Conservation (phyloP, 1,140 invertebrate genomes). For the Drosophila busckii region DNA sequence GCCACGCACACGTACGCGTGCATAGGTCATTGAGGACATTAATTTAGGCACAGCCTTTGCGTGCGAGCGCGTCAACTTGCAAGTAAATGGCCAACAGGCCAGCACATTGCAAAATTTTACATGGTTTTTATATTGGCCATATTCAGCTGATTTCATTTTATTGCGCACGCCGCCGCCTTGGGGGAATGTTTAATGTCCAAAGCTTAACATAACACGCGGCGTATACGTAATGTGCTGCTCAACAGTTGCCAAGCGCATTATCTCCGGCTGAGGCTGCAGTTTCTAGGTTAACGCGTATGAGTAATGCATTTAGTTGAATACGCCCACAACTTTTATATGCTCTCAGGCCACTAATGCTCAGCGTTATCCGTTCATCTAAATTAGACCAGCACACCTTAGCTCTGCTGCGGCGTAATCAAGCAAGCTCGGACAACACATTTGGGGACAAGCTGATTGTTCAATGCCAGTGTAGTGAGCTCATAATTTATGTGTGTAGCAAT, state of each 20-base stretch:
- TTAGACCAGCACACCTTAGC: no score
- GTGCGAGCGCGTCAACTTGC: conserved; percentile 63
- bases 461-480: no score
- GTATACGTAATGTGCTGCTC: conserved; percentile 42
- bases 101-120: conserved; percentile 46
- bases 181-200: conserved; percentile 12
- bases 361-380: no score
- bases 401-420: conserved; percentile 3
- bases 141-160: conserved; percentile 50
- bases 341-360: no score
- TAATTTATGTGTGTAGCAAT: conserved; percentile 69
- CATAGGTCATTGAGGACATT: conserved; percentile 7
- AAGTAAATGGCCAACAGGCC: conserved; percentile 40
- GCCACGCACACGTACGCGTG: background rate
- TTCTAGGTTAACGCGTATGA: background rate
- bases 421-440: conserved; percentile 8
- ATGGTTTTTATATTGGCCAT: conserved; percentile 38
- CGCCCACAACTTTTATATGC: no score
- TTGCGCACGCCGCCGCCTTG: no score
- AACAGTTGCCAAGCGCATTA: background rate
- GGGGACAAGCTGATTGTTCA: background rate
- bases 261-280: conserved; percentile 1
- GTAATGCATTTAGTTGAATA: conserved; percentile 6
- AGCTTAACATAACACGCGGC: conserved; percentile 21
- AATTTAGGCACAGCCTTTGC: conserved; percentile 26